phyloP scores from a whole-genome alignment of 2,888 invertebrate genomes.

The Leucoma salicis region DNA sequence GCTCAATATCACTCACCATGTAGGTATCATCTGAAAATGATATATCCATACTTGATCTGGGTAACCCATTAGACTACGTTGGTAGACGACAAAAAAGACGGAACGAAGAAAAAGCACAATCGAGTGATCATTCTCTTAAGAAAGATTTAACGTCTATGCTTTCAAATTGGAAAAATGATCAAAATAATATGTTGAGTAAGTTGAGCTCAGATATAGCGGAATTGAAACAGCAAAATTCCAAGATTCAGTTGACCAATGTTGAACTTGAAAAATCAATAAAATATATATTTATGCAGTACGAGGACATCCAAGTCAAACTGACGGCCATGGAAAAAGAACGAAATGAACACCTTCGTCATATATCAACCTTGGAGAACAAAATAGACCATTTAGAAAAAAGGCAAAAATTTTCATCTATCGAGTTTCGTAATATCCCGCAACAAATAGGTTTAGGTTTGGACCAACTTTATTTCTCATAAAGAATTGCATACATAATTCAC shows the following conservation, averaged over 20 bases:
- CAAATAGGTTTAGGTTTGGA: too few species aligned
- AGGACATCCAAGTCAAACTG: constrained; percentile 1
- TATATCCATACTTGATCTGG: too few species aligned
- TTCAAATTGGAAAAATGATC: background rate
- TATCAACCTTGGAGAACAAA: background rate
- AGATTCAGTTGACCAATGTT: background rate
- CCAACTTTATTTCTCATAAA: too few species aligned
- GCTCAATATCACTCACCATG: too few species aligned
- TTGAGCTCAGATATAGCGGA: background rate
- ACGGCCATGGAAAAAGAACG: constrained; percentile 1
- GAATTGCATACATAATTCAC: too few species aligned
- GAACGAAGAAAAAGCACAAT: too few species aligned
- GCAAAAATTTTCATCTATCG: constrained; percentile 3
- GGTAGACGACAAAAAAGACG: too few species aligned
- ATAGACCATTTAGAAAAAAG: constrained; percentile 6
- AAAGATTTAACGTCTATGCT: background rate
- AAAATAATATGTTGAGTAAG: background rate
- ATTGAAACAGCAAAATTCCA: background rate
- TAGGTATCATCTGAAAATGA: too few species aligned
- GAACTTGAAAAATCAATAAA: background rate
- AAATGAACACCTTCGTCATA: background rate
- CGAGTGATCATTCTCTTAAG: too few species aligned
- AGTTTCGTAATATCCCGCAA: constrained; percentile 3
- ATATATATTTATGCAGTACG: constrained; percentile 3
- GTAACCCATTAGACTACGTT: too few species aligned